Evolutionary conservation across 2,113 vertebrate species (phyloP), one percentile per base, ranked within the genome.

Genomic region (Takifugu flavidus): DNA sequence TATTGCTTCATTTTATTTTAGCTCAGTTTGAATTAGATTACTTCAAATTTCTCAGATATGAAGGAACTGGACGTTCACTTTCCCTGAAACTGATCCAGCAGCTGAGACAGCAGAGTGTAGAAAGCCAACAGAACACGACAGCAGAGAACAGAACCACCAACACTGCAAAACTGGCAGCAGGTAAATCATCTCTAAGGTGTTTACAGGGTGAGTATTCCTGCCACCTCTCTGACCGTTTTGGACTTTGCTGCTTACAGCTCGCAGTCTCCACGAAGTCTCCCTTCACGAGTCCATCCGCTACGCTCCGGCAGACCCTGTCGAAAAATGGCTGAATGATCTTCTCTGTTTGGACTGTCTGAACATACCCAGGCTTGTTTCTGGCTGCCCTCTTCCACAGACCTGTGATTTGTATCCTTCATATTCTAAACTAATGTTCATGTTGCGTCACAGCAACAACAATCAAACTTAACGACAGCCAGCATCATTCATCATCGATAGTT

Each of bases 31-130:
- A 20, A 20, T 20, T 20, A 20, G 20, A 20, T 20, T 26, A 51
- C 11, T 25, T 29, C 26, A 56, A 6, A 31, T 7, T 80, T 25
- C 71, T 43, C 82, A 99, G 97, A 25, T 99, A 99, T 0, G 97
- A 99, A 81, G 97, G 97, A 53, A 99, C 97, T 0, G 97, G 97
- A 0, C 95, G 97, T 5, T 99, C 97, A 0, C 91, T 99, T 1
- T 99, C 97, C 4, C 93, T 98, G 65, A 99, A 98, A 77, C 92
- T 99, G 31, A 95, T 99, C 50, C 95, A 98, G 85, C 96, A 99
- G 89, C 86, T 99, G 59, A 92, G 96, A 28, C 95, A 96, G 57
- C 95, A 99, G 85, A 99, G 95, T 0, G 86, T 91, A 5, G 93
- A 96, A 72, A 94, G 92, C 75, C 95, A 98, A 76, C 84, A 93